Evolutionary conservation across 2,888 invertebrate genomes (phyloP).

Genomic region (Clivina fossor): DNA sequence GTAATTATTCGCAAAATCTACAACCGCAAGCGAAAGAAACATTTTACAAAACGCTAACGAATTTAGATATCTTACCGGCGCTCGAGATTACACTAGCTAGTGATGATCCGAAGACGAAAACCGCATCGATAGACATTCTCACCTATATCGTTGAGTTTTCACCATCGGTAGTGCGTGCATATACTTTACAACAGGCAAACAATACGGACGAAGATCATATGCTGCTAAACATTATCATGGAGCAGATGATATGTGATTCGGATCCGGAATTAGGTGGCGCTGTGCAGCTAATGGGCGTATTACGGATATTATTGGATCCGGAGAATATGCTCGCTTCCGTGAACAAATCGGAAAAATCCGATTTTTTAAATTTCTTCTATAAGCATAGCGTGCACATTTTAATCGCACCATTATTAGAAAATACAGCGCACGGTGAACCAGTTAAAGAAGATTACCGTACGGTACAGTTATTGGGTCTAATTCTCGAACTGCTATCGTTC

Average conservation of each 20-base stretch:
- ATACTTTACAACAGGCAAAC: conserved; percentile 89
- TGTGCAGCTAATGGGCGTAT: conserved; percentile 93
- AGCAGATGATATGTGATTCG: conserved; percentile 95
- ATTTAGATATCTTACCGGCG: conserved; percentile 84
- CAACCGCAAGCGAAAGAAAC: conserved; percentile 96
- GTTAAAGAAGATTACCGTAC: conserved; percentile 95
- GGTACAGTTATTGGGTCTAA: conserved; percentile 91
- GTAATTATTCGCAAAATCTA: conserved; percentile 97
- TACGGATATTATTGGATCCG: conserved; percentile 91
- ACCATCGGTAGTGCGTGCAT: conserved; percentile 95
- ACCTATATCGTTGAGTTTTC: conserved; percentile 98
- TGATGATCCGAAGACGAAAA: conserved; percentile 92
- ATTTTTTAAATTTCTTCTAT: conserved; percentile 98
- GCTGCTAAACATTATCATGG: conserved; percentile 94
- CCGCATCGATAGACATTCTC: conserved; percentile 96
- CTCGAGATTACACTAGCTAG: conserved; percentile 88
- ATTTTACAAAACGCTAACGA: conserved; percentile 93
- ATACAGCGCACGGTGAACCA: conserved; percentile 87
- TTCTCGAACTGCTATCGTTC: conserved; percentile 93
- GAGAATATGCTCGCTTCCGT: conserved; percentile 95
- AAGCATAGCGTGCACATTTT: conserved; percentile 96
- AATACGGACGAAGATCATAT: conserved; percentile 94
- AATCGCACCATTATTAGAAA: conserved; percentile 92
- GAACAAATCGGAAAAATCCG: conserved; percentile 95
- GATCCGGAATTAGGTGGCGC: conserved; percentile 98